phyloP scores from a whole-genome alignment of 2,888 invertebrate genomes.

The Cerceris rybyensis region DNA sequence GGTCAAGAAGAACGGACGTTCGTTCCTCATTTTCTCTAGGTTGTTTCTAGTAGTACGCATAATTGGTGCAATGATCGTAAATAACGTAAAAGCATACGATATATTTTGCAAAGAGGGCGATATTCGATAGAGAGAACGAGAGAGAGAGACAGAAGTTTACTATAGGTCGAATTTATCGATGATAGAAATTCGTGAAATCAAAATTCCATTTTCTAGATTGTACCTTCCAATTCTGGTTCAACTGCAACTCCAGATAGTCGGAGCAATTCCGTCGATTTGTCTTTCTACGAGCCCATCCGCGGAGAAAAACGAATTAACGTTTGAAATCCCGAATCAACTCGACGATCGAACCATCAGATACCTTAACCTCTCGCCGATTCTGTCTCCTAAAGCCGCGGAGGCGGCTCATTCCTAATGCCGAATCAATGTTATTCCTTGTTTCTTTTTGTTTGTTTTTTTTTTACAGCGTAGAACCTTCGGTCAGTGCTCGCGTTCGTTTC shows the following conservation, averaged over 20 bases:
- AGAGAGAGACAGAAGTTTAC: conserved; percentile 1
- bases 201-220: too few relatives aligned
- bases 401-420: too few relatives aligned
- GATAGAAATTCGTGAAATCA: too few relatives aligned
- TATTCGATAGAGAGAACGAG: too few relatives aligned
- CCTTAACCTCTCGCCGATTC: neutral
- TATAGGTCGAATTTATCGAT: neutral
- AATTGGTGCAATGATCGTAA: conserved; percentile 49
- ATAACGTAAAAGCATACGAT: conserved; percentile 7
- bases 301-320: neutral
- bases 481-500: conserved; percentile 45
- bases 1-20: conserved; percentile 23
- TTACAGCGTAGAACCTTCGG: conserved; percentile 3
- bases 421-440: too few relatives aligned
- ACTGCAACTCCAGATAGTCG: too few relatives aligned
- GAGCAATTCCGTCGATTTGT: conserved; percentile 2
- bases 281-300: neutral
- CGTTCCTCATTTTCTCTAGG: conserved; percentile 13
- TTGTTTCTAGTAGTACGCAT: conserved; percentile 21
- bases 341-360: neutral
- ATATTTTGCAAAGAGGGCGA: neutral
- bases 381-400: neutral
- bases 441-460: neutral
- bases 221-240: too few relatives aligned
- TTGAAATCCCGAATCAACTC: neutral